phyloP scores from a whole-genome alignment of 2,113 vertebrate species.

The Rhadina sibilatrix region DNA sequence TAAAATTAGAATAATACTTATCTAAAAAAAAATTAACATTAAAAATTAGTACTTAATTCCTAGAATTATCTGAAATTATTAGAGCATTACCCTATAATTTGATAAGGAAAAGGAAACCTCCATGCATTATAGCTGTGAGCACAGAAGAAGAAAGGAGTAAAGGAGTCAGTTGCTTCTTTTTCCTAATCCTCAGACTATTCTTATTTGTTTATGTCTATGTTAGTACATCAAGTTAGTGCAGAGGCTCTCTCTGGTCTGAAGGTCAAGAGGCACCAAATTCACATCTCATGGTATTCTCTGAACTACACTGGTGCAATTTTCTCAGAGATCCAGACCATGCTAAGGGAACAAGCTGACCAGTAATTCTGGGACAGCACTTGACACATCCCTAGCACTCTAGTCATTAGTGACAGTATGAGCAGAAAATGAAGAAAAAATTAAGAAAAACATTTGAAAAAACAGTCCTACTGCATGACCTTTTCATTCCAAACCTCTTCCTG shows the following conservation, averaged over 20 bases:
- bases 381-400: not conserved
- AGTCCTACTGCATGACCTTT: not conserved
- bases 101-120: not conserved
- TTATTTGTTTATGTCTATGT: not conserved
- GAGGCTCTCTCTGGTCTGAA: not conserved
- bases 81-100: not conserved
- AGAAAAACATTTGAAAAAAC: not conserved
- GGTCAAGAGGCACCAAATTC: not conserved
- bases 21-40: not conserved
- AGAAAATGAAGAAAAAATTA: not conserved
- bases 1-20: not conserved
- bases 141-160: not conserved
- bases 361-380: not conserved
- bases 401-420: not conserved
- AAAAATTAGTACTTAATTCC: not conserved
- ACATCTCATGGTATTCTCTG: not conserved
- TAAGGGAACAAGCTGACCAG: not conserved
- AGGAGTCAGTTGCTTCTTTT: not conserved
- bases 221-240: not conserved
- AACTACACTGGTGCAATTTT: not conserved
- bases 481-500: not conserved
- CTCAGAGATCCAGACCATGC: not conserved
- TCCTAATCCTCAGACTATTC: not conserved
- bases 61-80: not conserved
- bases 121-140: not conserved